Conservation (phyloP, 2,113 vertebrate species). For the Psophia crepitans region DNA sequence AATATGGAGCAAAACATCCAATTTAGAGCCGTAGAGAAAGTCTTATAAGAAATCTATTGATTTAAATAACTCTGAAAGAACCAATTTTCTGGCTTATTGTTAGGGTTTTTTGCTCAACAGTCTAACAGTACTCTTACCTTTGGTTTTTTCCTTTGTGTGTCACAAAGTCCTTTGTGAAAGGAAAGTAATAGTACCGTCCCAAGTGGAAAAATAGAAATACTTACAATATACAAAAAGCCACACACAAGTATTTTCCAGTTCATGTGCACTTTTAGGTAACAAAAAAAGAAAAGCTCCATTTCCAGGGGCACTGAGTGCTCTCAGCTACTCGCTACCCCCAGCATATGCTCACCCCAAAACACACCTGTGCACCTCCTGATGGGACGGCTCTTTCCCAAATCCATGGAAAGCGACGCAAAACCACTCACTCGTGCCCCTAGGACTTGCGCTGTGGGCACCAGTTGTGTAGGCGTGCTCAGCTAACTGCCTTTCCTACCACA, state of each 20-base stretch:
- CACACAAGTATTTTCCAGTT: neutral
- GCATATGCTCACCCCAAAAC: neutral
- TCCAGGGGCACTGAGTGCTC: neutral
- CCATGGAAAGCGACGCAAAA: neutral
- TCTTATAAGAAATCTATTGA: neutral
- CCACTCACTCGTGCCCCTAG: neutral
- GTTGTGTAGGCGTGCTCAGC: neutral
- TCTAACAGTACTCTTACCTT: neutral
- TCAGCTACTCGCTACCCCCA: accelerated
- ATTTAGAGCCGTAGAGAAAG: neutral
- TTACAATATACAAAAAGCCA: too few species aligned
- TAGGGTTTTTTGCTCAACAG: neutral
- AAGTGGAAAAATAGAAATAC: neutral
- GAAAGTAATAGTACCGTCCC: neutral
- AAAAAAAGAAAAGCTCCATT: neutral
- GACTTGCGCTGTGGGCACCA: accelerated
- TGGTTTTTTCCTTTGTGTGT: neutral
- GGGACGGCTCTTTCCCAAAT: neutral
- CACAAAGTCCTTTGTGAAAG: neutral
- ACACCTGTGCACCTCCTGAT: neutral
- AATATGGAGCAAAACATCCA: neutral
- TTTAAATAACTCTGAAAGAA: neutral
- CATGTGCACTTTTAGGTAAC: neutral
- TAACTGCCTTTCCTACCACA: neutral
- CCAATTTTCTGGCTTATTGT: neutral